Evolutionary conservation across 2,888 invertebrate genomes (phyloP).

Genomic region (Exocentrus adspersus): DNA sequence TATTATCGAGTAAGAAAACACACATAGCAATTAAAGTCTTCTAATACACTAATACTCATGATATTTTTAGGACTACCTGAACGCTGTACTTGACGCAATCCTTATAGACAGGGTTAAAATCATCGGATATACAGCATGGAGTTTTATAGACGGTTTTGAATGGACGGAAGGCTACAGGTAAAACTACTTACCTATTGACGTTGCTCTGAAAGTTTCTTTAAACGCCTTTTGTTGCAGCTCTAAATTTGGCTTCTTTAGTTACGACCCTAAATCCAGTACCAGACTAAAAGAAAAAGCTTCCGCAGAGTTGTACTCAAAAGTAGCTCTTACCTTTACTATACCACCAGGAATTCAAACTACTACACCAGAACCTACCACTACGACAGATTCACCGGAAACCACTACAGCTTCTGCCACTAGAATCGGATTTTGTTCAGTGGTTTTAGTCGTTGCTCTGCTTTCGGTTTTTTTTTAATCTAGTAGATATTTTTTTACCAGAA

Average conservation of each 20-base stretch:
- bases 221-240: neutral
- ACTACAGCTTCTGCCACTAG: too few species aligned
- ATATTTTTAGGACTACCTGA: constrained; percentile 58
- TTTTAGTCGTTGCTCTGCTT: too few species aligned
- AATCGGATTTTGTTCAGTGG: too few species aligned
- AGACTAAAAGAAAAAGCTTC: neutral
- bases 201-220: too few species aligned
- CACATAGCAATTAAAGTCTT: too few species aligned
- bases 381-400: too few species aligned
- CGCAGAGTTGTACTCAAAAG: neutral
- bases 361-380: too few species aligned
- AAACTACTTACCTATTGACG: neutral
- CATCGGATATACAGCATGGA: constrained; percentile 61
- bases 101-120: constrained; percentile 57
- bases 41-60: too few species aligned
- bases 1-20: constrained; percentile 23
- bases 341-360: neutral
- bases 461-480: too few species aligned
- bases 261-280: neutral
- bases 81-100: constrained; percentile 56
- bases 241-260: neutral
- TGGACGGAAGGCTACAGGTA: constrained; percentile 61
- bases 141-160: constrained; percentile 54
- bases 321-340: neutral
- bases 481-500: too few species aligned